phyloP scores from a whole-genome alignment of 2,113 vertebrate species.

The Neoarius graeffei region DNA sequence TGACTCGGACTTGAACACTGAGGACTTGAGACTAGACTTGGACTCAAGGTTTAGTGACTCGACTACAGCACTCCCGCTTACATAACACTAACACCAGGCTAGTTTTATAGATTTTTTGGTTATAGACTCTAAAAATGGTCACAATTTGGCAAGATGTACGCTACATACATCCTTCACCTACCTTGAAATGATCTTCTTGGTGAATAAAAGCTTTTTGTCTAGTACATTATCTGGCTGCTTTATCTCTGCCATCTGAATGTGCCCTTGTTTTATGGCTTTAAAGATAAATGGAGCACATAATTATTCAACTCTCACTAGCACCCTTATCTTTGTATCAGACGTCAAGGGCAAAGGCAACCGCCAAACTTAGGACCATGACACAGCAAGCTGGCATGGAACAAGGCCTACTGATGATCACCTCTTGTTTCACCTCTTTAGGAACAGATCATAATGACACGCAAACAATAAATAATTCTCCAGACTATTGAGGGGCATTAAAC shows the following conservation, averaged over 20 bases:
- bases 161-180: background rate
- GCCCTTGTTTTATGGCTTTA: slow-evolving; percentile 60
- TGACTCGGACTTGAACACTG: too few relatives aligned
- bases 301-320: background rate
- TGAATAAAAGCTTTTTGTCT: background rate
- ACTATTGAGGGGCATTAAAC: background rate
- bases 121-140: background rate
- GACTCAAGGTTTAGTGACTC: too few relatives aligned
- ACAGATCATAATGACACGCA: background rate
- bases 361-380: background rate
- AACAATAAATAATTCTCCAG: too few relatives aligned
- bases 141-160: background rate
- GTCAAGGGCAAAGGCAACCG: background rate
- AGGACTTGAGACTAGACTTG: too few relatives aligned
- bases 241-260: slow-evolving; percentile 54
- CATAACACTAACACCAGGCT: background rate
- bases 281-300: slow-evolving; percentile 53
- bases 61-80: too few relatives aligned
- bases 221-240: slow-evolving; percentile 2
- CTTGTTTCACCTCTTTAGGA: background rate
- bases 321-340: background rate
- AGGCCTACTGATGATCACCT: background rate
- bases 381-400: background rate
- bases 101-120: background rate
- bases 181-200: too few relatives aligned